These are phyloP conservation scores for Proctacanthus coquilletti DNA, from an alignment of 1,140 invertebrate genomes.

Conservation along the genomic window DNA sequence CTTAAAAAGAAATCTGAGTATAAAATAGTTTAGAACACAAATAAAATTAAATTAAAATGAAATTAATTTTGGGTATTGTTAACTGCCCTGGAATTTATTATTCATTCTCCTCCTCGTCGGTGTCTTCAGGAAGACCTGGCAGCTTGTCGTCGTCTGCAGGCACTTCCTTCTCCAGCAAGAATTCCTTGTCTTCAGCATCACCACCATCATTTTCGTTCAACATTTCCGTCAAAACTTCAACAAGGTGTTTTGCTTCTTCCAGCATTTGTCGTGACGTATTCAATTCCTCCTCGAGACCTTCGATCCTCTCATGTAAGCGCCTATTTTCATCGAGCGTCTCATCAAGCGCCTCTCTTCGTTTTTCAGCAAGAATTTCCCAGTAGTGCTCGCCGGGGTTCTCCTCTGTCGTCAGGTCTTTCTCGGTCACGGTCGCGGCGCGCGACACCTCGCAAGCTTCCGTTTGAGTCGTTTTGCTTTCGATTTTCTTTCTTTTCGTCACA, in stretches of 20 bases:
- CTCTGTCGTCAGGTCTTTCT: slow-evolving; percentile 37
- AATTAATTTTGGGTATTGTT: too few relatives aligned
- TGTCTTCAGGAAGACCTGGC: too few relatives aligned
- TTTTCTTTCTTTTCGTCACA: slow-evolving; percentile 15
- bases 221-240: slow-evolving; percentile 43
- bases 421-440: slow-evolving; percentile 18
- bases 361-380: slow-evolving; percentile 45
- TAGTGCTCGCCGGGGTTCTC: slow-evolving; percentile 42
- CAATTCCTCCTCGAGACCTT: slow-evolving; percentile 40
- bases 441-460: slow-evolving; percentile 16
- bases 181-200: too few relatives aligned
- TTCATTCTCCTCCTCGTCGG: too few relatives aligned
- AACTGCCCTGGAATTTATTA: too few relatives aligned
- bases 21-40: too few relatives aligned
- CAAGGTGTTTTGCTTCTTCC: slow-evolving; percentile 38
- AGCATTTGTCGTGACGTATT: slow-evolving; percentile 42
- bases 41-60: too few relatives aligned
- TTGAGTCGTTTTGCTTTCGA: slow-evolving; percentile 19
- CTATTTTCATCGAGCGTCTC: slow-evolving; percentile 42
- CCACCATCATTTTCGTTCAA: slow-evolving; percentile 19
- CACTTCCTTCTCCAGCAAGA: too few relatives aligned
- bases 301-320: slow-evolving; percentile 32
- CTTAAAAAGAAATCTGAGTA: too few relatives aligned
- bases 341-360: slow-evolving; percentile 38
- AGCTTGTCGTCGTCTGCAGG: too few relatives aligned